Evolutionary conservation across 1,140 invertebrate species (phyloP).

Genomic region (Euura saliciscinereae): DNA sequence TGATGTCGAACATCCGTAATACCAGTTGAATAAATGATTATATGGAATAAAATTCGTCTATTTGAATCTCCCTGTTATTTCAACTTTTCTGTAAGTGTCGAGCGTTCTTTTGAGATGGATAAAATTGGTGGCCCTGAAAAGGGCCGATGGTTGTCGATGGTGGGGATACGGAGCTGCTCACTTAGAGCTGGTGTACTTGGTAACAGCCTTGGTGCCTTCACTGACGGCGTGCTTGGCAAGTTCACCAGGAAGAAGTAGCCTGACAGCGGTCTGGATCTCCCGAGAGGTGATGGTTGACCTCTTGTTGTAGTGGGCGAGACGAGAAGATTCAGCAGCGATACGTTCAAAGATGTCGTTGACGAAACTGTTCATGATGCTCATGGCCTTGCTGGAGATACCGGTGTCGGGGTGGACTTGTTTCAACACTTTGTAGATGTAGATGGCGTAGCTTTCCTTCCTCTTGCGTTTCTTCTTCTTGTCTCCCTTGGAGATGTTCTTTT

Average conservation of each 20-base stretch:
- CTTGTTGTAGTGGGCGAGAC: constrained; percentile 65
- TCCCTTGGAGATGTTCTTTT: constrained; percentile 63
- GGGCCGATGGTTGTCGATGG: constrained; percentile 28
- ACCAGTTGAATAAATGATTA: too few species aligned
- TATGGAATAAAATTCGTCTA: too few species aligned
- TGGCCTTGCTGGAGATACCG: constrained; percentile 64
- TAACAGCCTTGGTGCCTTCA: constrained; percentile 68
- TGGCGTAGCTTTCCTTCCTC: constrained; percentile 72
- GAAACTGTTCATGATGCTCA: constrained; percentile 73
- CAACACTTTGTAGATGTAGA: constrained; percentile 76
- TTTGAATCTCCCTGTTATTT: too few species aligned
- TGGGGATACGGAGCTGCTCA: constrained; percentile 8
- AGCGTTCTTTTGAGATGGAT: not conserved
- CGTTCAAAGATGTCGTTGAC: constrained; percentile 65
- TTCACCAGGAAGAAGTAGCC: constrained; percentile 54
- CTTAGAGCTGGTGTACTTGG: constrained; percentile 43
- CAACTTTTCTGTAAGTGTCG: not conserved
- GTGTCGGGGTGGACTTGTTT: constrained; percentile 71
- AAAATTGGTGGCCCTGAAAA: constrained; percentile 39
- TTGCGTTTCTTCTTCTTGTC: constrained; percentile 62
- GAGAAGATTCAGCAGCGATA: constrained; percentile 65
- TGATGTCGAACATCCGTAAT: too few species aligned
- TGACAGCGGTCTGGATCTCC: constrained; percentile 56
- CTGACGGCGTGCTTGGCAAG: constrained; percentile 60
- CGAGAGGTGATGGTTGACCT: constrained; percentile 55